A percentile compares a stretch with the other conserved stretches of the same genome.
phyloP scores from a whole-genome alignment of 1,140 invertebrate species.

The Drosophila murphyi region DNA sequence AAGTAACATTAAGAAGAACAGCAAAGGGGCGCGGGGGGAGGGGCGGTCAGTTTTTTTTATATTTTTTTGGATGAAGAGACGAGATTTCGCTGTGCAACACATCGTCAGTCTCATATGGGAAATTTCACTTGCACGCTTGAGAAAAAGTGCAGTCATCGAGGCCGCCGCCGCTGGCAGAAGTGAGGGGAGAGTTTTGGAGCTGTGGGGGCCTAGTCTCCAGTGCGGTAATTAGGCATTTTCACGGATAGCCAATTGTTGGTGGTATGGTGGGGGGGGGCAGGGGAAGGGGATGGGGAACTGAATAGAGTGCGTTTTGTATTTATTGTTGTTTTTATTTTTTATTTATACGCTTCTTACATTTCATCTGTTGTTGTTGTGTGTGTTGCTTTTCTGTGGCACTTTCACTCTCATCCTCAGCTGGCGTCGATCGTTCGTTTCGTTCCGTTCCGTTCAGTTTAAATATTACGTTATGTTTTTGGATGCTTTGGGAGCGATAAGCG shows the following conservation, averaged over 20 bases:
- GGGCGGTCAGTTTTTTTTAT: slow-evolving; percentile 14
- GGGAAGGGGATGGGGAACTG: not conserved
- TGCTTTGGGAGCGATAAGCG: slow-evolving; percentile 50
- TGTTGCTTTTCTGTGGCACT: slow-evolving; percentile 64
- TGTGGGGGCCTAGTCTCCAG: slow-evolving; percentile 51
- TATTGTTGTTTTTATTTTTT: slow-evolving; percentile 35
- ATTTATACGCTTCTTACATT: slow-evolving; percentile 1
- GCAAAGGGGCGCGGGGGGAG: not conserved
- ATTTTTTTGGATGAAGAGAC: slow-evolving; percentile 51
- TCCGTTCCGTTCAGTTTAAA: slow-evolving; percentile 60
- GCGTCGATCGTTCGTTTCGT: slow-evolving; percentile 40
- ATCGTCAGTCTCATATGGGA: slow-evolving; percentile 72
- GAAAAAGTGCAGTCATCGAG: slow-evolving; percentile 64
- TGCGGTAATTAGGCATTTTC: slow-evolving; percentile 70
- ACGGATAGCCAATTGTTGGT: slow-evolving; percentile 26
- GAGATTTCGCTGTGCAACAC: slow-evolving; percentile 62
- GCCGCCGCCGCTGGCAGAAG: not conserved
- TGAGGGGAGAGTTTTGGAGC: slow-evolving; percentile 1
- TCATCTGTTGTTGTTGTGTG: slow-evolving; percentile 1
- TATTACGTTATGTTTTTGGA: slow-evolving; percentile 67
- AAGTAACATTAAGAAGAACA: slow-evolving; percentile 23
- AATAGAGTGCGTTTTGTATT: slow-evolving; percentile 68
- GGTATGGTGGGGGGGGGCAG: slow-evolving; percentile 17
- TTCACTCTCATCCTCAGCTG: slow-evolving; percentile 70
- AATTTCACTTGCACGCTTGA: slow-evolving; percentile 80